Evolutionary conservation across 2,113 vertebrate genomes (phyloP), one percentile per base, ranked within the genome.

Genomic region (Nansenia antarctica): DNA sequence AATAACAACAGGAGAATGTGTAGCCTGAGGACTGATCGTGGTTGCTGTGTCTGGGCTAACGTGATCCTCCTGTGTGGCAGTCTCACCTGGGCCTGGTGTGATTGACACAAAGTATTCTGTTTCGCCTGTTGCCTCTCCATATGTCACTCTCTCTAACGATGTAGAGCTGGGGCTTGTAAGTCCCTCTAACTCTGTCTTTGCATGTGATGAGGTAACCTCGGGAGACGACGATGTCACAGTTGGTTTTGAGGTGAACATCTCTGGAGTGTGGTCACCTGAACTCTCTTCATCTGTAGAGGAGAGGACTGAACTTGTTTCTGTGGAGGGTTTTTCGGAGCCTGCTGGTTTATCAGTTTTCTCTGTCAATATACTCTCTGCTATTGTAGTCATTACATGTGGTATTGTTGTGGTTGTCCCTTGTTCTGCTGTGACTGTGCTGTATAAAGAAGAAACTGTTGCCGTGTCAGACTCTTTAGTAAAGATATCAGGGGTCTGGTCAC

Each of bases 51-150:
- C 66, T 22, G 22, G 22, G 62, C 55, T 60, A 70, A 68, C 59
- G 31, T 63, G 49, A 9, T 8, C 26, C 7, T 75, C 72, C 2
- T 67, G 62, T 76, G 65, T 83, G 27, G 77, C 70, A 78, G 62
- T 22, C 6, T 77, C 69, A 65, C 74, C 65, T 70, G 63, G 70
- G 9, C 63, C 70, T 74, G 79, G 20, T 69, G 70, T 75, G 14
- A 71, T 29, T 58, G 83, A 80, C 67, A 82, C 35, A 57, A 82
- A 73, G 1, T 67, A 75, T 80, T 82, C 78, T 0, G 74, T 85
- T 85, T 88, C 74, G 54, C 72, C 84, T 55, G 79, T 74, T 62
- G 70, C 79, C 72, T 87, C 84, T 62, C 80, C 63, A 72, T 84
- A 87, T 58, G 81, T 82, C 42, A 62, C 2, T 0, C 39, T 80